Evolutionary conservation across 2,113 vertebrate genomes (phyloP).

Genomic region (Grammatotria lemairii): DNA sequence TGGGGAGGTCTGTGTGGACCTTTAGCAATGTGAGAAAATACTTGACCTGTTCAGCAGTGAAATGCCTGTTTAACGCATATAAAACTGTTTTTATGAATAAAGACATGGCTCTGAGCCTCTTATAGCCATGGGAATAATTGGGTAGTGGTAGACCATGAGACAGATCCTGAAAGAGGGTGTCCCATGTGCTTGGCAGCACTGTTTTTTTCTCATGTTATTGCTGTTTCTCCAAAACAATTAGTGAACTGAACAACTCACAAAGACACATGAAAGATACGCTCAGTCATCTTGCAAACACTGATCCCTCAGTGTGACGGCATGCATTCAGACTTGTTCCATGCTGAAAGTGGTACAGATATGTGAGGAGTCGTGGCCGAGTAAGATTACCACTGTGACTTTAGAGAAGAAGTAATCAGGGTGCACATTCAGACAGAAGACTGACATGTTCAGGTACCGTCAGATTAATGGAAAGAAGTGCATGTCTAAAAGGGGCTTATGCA

Average conservation of each 20-base stretch:
- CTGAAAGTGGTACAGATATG: background rate
- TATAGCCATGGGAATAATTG: background rate
- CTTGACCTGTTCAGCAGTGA: background rate
- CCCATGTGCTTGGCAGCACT: background rate
- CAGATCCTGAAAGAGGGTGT: background rate
- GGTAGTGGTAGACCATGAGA: background rate
- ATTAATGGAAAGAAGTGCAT: background rate
- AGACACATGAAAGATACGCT: background rate
- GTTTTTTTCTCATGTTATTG: background rate
- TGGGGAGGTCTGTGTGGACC: background rate
- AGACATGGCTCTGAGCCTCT: background rate
- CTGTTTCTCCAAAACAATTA: background rate
- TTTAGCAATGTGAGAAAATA: background rate
- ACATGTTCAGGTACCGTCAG: background rate
- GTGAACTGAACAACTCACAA: background rate
- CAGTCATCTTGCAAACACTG: background rate
- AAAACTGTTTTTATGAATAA: background rate
- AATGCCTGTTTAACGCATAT: background rate
- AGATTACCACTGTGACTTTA: background rate
- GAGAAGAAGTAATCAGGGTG: background rate
- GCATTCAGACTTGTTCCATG: background rate
- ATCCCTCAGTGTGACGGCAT: background rate
- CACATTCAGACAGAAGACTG: background rate
- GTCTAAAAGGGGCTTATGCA: background rate
- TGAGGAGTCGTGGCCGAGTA: background rate